phyloP scores from a whole-genome alignment of 2,113 vertebrate genomes.

The Myiopsitta monachus region DNA sequence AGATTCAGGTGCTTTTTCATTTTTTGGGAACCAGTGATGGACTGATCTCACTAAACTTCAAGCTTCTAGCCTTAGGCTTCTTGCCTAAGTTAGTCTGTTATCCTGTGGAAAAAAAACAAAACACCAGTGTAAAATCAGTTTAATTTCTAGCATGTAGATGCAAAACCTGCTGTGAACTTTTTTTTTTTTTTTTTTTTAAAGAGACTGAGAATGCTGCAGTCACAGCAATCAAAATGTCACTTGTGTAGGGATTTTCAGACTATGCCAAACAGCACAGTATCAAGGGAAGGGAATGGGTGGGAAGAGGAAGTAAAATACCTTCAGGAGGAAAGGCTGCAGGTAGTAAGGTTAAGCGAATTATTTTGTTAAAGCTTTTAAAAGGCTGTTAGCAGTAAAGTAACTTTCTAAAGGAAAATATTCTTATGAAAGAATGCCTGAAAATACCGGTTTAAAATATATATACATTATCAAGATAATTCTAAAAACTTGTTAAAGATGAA shows the following conservation, averaged over 20 bases:
- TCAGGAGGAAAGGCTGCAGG: not conserved
- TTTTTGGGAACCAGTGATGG: not conserved
- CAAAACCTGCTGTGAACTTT: not conserved
- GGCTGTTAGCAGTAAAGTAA: not conserved
- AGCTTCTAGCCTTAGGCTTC: not conserved
- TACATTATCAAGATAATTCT: not conserved
- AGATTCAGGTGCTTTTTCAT: not conserved
- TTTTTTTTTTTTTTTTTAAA: no score
- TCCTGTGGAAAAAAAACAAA: not conserved
- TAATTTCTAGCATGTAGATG: not conserved
- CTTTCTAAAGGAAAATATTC: not conserved
- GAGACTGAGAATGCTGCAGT: not conserved
- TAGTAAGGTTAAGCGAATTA: not conserved
- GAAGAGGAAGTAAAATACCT: not conserved
- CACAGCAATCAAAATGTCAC: not conserved
- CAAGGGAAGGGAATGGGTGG: not conserved
- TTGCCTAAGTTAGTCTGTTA: not conserved
- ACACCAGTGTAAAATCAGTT: not conserved
- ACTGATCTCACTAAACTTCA: not conserved
- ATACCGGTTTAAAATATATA: not conserved
- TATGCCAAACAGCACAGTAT: not conserved
- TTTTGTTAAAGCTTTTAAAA: not conserved
- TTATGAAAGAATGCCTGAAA: not conserved
- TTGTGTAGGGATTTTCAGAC: not conserved
- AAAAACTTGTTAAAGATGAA: not conserved